These are phyloP conservation scores for Eupithecia vulgata DNA, from an alignment of 2,888 invertebrate species.

Conservation along the genomic window DNA sequence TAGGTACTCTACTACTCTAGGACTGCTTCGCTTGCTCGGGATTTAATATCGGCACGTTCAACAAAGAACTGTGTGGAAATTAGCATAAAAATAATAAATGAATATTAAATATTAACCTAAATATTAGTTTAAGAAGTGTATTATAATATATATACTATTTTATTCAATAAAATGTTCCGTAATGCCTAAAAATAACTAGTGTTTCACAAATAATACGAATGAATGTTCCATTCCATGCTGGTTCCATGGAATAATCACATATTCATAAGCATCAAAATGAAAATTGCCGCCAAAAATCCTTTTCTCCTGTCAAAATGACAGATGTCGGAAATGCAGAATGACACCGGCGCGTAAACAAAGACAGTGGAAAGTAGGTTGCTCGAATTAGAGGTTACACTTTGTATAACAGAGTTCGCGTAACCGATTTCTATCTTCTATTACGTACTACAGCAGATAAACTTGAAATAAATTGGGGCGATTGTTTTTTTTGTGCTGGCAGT, in stretches of 20 bases:
- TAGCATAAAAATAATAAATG: no score
- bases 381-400: slow-evolving; percentile 57
- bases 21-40: no score
- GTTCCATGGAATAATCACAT: background rate
- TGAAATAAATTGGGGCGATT: slow-evolving; percentile 9
- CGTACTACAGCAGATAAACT: background rate
- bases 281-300: slow-evolving; percentile 32
- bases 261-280: no score
- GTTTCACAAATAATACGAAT: background rate
- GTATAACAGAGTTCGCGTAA: slow-evolving; percentile 48
- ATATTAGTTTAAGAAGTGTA: no score
- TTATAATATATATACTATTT: no score
- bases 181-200: no score
- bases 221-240: no score
- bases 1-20: no score
- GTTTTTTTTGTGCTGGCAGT: background rate
- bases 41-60: no score
- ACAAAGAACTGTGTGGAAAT: no score
- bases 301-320: slow-evolving; percentile 58
- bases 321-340: slow-evolving; percentile 50
- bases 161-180: no score
- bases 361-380: slow-evolving; percentile 61
- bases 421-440: slow-evolving; percentile 46
- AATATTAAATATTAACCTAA: no score
- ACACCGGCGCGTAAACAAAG: slow-evolving; percentile 64